phyloP scores from a whole-genome alignment of 2,797 vertebrate genomes.

The Paedocypris micromegethes region DNA sequence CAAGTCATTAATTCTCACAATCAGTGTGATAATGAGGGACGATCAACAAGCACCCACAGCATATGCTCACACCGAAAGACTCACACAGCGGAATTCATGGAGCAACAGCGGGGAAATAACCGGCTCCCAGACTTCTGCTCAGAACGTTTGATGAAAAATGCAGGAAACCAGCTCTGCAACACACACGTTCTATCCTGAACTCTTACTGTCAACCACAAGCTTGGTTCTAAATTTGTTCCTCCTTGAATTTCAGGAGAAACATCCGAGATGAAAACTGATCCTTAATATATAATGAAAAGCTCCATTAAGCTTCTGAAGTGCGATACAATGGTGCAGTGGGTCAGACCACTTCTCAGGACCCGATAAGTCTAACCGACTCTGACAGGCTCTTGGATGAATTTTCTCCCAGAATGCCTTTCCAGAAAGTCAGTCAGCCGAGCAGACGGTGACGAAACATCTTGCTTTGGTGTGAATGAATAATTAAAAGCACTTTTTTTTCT shows the following conservation, averaged over 20 bases:
- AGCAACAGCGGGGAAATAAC: constrained; percentile 12
- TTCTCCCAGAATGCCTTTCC: constrained; percentile 6
- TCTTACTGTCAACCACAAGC: too few species aligned
- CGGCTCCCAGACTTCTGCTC: neutral
- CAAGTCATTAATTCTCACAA: constrained; percentile 4
- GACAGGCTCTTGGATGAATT: neutral
- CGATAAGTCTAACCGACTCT: too few species aligned
- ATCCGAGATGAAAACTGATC: too few species aligned
- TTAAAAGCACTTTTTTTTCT: neutral
- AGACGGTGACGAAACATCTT: constrained; percentile 1
- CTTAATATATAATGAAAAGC: too few species aligned
- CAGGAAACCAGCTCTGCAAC: neutral
- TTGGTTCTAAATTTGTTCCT: too few species aligned
- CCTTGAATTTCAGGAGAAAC: too few species aligned
- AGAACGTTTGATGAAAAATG: constrained; percentile 10
- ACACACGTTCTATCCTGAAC: too few species aligned
- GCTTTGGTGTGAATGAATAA: constrained; percentile 16
- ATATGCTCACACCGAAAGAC: constrained; percentile 28
- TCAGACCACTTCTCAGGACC: too few species aligned
- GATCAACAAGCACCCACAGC: constrained; percentile 10
- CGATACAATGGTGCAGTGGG: too few species aligned
- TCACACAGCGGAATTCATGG: constrained; percentile 26
- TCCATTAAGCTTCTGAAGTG: too few species aligned
- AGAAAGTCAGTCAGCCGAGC: constrained; percentile 15
- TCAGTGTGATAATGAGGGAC: constrained; percentile 11